These are phyloP conservation scores for Otolemur crassicaudatus DNA, from an alignment of 2,797 vertebrate species.

Conservation along the genomic window DNA sequence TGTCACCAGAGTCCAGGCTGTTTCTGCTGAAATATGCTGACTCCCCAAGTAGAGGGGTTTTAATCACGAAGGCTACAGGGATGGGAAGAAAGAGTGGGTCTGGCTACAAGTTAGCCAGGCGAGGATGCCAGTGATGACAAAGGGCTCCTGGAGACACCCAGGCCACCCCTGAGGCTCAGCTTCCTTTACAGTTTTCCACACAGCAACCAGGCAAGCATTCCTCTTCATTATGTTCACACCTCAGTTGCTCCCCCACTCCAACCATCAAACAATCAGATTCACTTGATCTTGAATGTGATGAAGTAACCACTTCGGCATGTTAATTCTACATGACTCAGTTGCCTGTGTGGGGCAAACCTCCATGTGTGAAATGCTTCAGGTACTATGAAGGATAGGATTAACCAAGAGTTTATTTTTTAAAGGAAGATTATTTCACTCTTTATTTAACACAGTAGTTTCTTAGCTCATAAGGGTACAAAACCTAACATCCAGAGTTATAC, in stretches of 20 bases:
- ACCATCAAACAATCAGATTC: neutral
- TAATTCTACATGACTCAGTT: neutral
- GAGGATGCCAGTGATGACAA: neutral
- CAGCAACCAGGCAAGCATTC: neutral
- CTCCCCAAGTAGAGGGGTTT: neutral
- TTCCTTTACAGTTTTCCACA: neutral
- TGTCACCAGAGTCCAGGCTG: neutral
- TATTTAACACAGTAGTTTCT: conserved; percentile 47
- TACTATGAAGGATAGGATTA: neutral
- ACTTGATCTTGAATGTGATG: neutral
- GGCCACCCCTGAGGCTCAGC: neutral
- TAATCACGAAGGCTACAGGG: neutral
- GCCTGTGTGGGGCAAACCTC: neutral
- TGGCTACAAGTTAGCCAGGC: neutral
- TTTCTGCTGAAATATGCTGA: neutral
- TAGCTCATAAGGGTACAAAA: neutral
- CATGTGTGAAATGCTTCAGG: neutral
- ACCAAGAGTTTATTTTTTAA: conserved; percentile 46
- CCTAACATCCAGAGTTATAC: conserved; percentile 35
- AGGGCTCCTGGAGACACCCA: neutral
- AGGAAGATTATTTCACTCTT: neutral
- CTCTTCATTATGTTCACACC: neutral
- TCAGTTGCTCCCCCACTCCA: neutral
- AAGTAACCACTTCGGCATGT: neutral
- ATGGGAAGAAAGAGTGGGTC: neutral